These are phyloP conservation scores for Ips nitidus DNA, from an alignment of 1,140 invertebrate species.

Conservation along the genomic window DNA sequence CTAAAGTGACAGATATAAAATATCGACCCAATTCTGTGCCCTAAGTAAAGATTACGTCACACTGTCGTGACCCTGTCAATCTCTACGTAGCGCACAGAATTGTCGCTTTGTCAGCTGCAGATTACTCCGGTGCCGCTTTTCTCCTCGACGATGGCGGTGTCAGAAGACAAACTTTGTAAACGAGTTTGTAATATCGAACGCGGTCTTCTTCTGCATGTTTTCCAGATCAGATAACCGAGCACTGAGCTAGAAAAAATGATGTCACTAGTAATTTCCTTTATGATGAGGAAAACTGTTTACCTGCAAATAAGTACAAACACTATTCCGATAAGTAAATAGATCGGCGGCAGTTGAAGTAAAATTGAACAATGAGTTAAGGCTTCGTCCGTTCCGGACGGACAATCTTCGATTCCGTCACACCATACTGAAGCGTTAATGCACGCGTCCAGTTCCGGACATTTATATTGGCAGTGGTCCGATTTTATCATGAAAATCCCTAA, in stretches of 20 bases:
- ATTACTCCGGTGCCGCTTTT: conserved; percentile 70
- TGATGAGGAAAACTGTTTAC: background rate
- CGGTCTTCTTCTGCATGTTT: conserved; percentile 63
- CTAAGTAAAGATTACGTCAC: conserved; percentile 57
- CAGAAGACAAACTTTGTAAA: conserved; percentile 72
- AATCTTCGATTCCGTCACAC: conserved; percentile 84
- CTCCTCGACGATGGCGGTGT: conserved; percentile 76
- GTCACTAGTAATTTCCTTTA: conserved; percentile 7
- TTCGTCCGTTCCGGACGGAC: conserved; percentile 87
- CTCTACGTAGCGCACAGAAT: conserved; percentile 88
- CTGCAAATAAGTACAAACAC: conserved; percentile 1
- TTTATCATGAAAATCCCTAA: conserved; percentile 57
- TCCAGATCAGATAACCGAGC: conserved; percentile 52
- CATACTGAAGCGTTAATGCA: conserved; percentile 86
- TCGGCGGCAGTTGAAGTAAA: conserved; percentile 69
- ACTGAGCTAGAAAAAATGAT: conserved; percentile 36
- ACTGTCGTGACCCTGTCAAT: conserved; percentile 86
- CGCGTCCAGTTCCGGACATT: conserved; percentile 82
- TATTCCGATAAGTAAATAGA: conserved; percentile 63
- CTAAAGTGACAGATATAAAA: no score
- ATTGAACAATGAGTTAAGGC: conserved; percentile 76
- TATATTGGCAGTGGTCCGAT: conserved; percentile 72
- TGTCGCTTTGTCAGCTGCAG: conserved; percentile 86
- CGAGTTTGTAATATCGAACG: conserved; percentile 72
- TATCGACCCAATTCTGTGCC: conserved; percentile 42